phyloP scores from a whole-genome alignment of 2,888 invertebrate genomes.

The Sepioteuthis lessoniana region DNA sequence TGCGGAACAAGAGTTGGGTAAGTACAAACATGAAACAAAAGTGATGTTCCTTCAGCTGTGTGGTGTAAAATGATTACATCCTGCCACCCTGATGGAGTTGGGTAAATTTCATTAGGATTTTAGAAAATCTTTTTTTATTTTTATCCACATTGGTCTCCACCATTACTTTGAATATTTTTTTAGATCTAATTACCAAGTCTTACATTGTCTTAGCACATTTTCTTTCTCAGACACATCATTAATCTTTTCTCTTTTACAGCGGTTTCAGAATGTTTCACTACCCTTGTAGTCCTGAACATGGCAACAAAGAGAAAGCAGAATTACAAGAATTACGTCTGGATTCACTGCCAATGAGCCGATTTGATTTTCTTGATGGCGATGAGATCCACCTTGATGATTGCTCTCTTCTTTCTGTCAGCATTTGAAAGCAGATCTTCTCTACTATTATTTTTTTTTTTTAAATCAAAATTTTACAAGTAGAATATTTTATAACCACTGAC shows the following conservation, averaged over 20 bases:
- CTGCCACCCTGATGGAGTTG: too few relatives aligned
- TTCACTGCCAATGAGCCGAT: conserved; percentile 65
- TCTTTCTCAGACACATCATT: neutral
- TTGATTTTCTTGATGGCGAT: conserved; percentile 67
- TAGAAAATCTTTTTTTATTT: too few relatives aligned
- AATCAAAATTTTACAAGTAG: neutral
- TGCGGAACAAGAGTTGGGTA: too few relatives aligned
- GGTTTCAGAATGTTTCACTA: conserved; percentile 62
- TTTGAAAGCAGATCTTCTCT: neutral
- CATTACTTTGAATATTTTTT: too few relatives aligned
- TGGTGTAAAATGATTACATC: too few relatives aligned
- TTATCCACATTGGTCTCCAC: too few relatives aligned
- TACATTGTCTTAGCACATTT: too few relatives aligned
- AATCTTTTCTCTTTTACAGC: conserved; percentile 54
- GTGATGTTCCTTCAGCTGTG: too few relatives aligned
- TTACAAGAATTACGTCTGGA: conserved; percentile 61
- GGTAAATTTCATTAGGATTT: too few relatives aligned
- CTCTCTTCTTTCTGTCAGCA: neutral
- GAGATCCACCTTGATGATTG: conserved; percentile 63
- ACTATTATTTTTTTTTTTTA: too few relatives aligned
- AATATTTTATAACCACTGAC: neutral
- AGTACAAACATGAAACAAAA: too few relatives aligned
- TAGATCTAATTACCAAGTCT: too few relatives aligned
- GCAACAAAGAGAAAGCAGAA: conserved; percentile 53
- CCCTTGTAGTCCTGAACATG: conserved; percentile 60